Conservation (phyloP, 2,888 invertebrate genomes). For the Hymenopus coronatus region DNA sequence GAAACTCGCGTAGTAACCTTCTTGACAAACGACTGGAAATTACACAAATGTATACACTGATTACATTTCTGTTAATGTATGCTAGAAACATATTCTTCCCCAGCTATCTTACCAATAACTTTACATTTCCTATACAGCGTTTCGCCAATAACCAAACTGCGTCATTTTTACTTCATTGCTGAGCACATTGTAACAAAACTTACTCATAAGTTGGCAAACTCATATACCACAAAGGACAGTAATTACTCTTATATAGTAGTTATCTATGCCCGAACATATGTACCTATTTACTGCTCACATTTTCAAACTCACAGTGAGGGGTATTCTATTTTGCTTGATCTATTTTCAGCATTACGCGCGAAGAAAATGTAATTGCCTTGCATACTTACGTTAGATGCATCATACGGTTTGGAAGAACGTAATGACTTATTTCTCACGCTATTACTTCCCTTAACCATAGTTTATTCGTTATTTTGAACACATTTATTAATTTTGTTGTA, state of each 20-base stretch:
- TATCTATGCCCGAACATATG: neutral
- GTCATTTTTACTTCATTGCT: neutral
- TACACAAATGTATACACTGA: conserved; percentile 25
- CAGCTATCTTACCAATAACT: neutral
- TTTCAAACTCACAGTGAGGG: conserved; percentile 33
- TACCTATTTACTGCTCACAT: neutral
- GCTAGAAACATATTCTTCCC: neutral
- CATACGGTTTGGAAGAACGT: conserved; percentile 48
- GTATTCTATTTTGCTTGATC: conserved; percentile 37
- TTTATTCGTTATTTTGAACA: conserved; percentile 35
- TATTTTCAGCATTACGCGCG: conserved; percentile 37
- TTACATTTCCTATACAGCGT: neutral
- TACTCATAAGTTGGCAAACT: neutral
- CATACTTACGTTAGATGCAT: conserved; percentile 51
- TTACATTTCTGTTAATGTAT: neutral
- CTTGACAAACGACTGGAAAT: conserved; percentile 65
- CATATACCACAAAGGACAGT: neutral
- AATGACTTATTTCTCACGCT: conserved; percentile 44
- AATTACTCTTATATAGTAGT: neutral
- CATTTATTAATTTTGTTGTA: conserved; percentile 39
- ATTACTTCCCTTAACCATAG: conserved; percentile 46
- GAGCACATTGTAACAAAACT: neutral
- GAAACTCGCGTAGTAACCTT: conserved; percentile 64
- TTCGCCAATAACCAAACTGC: neutral
- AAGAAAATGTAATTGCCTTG: conserved; percentile 29